phyloP scores from a whole-genome alignment of 2,888 invertebrate genomes.

The Xylota segnis region DNA sequence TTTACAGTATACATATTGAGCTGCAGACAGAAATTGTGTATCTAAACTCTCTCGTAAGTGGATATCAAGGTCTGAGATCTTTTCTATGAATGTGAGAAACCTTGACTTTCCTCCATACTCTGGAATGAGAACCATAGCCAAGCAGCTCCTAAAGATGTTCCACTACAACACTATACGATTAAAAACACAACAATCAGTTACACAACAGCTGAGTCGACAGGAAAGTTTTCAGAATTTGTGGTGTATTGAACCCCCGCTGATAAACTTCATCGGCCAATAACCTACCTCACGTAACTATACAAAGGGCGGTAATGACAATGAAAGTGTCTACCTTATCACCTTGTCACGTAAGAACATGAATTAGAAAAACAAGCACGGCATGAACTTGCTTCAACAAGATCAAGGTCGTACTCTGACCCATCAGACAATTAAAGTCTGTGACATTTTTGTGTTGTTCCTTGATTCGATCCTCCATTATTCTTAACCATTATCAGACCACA shows the following conservation, averaged over 20 bases:
- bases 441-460: not conserved
- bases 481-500: conserved; percentile 9
- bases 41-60: no score
- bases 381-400: conserved; percentile 6
- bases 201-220: no score
- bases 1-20: no score
- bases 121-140: no score
- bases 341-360: not conserved
- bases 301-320: not conserved
- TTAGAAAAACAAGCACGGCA: not conserved
- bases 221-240: no score
- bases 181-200: no score
- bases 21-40: no score
- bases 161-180: no score
- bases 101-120: no score
- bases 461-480: not conserved
- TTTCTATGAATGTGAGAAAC: no score
- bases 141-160: no score
- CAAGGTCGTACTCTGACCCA: conserved; percentile 25
- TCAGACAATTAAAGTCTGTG: conserved; percentile 3
- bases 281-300: not conserved
- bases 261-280: not conserved
- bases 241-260: not conserved
- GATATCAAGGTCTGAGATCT: no score
- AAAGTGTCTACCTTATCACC: not conserved